These are phyloP conservation scores for Andrena cerasifolii DNA, from an alignment of 1,140 invertebrate genomes.

Conservation along the genomic window DNA sequence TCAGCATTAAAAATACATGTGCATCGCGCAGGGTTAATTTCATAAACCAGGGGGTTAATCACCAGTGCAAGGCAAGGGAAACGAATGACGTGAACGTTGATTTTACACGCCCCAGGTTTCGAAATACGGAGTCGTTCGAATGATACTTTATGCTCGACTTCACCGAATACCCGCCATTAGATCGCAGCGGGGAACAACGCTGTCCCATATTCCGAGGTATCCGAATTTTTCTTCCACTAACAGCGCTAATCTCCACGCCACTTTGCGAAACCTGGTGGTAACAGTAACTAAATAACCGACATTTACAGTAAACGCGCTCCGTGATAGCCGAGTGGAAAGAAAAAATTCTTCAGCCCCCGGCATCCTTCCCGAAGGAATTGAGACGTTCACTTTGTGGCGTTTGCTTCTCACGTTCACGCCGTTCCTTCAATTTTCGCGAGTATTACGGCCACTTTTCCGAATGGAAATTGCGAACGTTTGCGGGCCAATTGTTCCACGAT, in stretches of 20 bases:
- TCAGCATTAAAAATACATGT: too few relatives aligned
- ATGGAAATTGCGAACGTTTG: background rate
- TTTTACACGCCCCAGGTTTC: too few relatives aligned
- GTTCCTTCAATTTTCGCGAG: constrained; percentile 24
- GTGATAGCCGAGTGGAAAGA: constrained; percentile 3
- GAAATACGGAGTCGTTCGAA: background rate
- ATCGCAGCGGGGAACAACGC: background rate
- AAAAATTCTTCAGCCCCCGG: constrained; percentile 3
- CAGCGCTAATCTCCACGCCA: background rate
- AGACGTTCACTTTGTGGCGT: constrained; percentile 34
- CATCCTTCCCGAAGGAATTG: constrained; percentile 37
- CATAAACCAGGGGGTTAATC: too few relatives aligned
- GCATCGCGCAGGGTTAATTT: too few relatives aligned
- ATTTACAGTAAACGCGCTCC: constrained; percentile 27
- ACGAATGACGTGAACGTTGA: too few relatives aligned
- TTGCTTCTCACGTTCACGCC: constrained; percentile 15
- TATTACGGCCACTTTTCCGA: constrained; percentile 1
- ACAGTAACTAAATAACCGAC: constrained; percentile 16
- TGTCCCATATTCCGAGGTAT: background rate
- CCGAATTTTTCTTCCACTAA: background rate
- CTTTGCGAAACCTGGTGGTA: constrained; percentile 1
- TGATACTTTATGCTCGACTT: constrained; percentile 12
- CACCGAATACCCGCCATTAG: background rate
- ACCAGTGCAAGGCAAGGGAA: too few relatives aligned
- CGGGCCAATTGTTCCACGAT: background rate